These are phyloP conservation scores for Amphipoea oculea DNA, from an alignment of 2,888 invertebrate genomes.

Conservation along the genomic window DNA sequence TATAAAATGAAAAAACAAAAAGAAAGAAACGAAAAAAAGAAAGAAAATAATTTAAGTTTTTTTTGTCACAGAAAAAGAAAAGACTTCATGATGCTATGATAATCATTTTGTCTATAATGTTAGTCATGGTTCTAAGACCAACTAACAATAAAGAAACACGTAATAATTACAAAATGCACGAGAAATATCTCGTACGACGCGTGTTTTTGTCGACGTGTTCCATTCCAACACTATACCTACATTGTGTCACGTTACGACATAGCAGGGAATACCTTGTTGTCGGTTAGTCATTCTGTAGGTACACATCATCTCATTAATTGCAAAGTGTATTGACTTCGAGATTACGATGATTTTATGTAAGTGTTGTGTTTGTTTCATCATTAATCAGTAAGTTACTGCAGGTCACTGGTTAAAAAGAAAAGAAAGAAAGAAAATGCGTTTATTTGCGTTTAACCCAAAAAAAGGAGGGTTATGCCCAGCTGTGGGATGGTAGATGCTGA, in stretches of 20 bases:
- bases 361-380: slow-evolving; percentile 17
- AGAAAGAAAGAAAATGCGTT: background rate
- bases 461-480: background rate
- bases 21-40: no score
- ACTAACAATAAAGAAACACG: background rate
- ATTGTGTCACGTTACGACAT: slow-evolving; percentile 13
- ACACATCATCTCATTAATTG: slow-evolving; percentile 19
- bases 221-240: slow-evolving; percentile 15
- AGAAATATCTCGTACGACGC: background rate
- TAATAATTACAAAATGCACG: slow-evolving; percentile 6
- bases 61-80: background rate
- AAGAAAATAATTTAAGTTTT: no score
- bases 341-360: slow-evolving; percentile 11
- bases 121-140: background rate
- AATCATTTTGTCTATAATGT: background rate
- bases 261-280: slow-evolving; percentile 45
- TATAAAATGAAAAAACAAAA: no score
- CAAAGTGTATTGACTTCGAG: slow-evolving; percentile 10
- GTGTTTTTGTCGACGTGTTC: slow-evolving; percentile 23
- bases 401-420: background rate
- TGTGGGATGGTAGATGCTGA: background rate
- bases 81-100: background rate
- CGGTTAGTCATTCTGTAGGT: slow-evolving; percentile 13
- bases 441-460: background rate
- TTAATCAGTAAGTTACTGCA: slow-evolving; percentile 1